Percentiles rank a stretch among this genome's conserved stretches.
Evolutionary conservation across 2,888 invertebrate species (phyloP).

Genomic region (Drosophila yooni): DNA sequence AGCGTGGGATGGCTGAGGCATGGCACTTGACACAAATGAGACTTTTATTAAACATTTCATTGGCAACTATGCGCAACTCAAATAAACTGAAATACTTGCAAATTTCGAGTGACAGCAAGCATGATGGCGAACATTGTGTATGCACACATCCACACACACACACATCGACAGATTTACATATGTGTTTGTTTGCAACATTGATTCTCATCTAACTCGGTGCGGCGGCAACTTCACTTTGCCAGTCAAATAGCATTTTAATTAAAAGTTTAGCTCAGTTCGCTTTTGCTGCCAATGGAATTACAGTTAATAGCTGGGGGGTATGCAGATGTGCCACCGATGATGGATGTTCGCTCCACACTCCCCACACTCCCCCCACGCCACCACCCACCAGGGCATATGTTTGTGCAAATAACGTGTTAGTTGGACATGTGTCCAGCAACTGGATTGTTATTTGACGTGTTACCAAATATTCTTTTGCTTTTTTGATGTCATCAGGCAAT

Average conservation of each 20-base stretch:
- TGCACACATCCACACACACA: not conserved
- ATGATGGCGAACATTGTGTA: not conserved
- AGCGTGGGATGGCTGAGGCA: not conserved
- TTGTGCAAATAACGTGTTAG: constrained; percentile 12
- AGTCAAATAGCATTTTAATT: constrained; percentile 58
- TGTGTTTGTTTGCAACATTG: constrained; percentile 3
- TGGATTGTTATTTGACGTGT: constrained; percentile 19
- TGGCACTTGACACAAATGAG: constrained; percentile 42
- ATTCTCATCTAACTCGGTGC: not conserved
- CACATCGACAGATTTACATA: not conserved
- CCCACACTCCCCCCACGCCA: too few relatives aligned
- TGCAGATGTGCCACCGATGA: constrained; percentile 33
- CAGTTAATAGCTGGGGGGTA: constrained; percentile 36
- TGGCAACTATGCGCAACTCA: constrained; percentile 19
- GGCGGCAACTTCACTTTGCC: constrained; percentile 11
- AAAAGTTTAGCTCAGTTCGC: constrained; percentile 41
- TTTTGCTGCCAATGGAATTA: constrained; percentile 22
- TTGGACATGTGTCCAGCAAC: not conserved
- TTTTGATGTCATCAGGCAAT: constrained; percentile 24
- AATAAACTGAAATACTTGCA: constrained; percentile 20
- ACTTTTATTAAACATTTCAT: constrained; percentile 56
- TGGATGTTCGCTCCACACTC: constrained; percentile 24
- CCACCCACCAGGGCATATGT: not conserved
- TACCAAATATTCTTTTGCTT: constrained; percentile 8
- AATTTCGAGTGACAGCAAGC: constrained; percentile 19